Evolutionary conservation across 2,888 invertebrate genomes (phyloP), one percentile per base, ranked within the genome.

Genomic region (Caenorhabditis sinica): DNA sequence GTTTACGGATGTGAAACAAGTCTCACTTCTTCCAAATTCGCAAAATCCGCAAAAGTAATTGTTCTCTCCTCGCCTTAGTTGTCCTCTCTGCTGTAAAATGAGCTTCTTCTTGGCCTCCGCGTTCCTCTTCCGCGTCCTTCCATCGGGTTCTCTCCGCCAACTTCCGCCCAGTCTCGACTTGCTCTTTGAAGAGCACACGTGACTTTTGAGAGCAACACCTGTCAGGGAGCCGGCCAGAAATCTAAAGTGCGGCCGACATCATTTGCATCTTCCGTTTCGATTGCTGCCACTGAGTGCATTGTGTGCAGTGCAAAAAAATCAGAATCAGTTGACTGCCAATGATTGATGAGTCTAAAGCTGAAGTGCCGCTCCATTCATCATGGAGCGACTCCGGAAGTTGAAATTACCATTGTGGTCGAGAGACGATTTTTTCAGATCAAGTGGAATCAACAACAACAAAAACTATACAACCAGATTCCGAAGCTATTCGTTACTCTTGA

Each of bases 101-200:
- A 60, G 72, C 15, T 40, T 33, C 40, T 40, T 5, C 13, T 40
- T 40, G 11, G 13, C 13, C 40, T 6, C 13, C 20, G 65, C 68
- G 75, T 76, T 68, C 74, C 58, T 58, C 58, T 69, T 76, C 75
- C 66, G 45, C 30, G 56, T 69, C 53, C 53, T 53, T 69, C 69
- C 20, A 68, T 33, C 49, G 49, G n/a, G 49, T 49, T 49, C 20
- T 20, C 61, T 60, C 17, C 28, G 36, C 36, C 17, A 30, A 17
- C 53, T 74, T 74, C 63, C 74, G 63, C 36, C 51, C 40, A 33
- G 33, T 33, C 33, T 33, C 15, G 33, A 28, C 43, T n/a, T 56
- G 75, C 75, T 76, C 75, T 76, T 76, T 76, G 75, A 76, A 68
- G 75, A 76, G 65, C 65, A 65, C 74, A 74, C 66, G 68, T 76